Conservation (phyloP, 2,113 vertebrate species). For the Rana temporaria region DNA sequence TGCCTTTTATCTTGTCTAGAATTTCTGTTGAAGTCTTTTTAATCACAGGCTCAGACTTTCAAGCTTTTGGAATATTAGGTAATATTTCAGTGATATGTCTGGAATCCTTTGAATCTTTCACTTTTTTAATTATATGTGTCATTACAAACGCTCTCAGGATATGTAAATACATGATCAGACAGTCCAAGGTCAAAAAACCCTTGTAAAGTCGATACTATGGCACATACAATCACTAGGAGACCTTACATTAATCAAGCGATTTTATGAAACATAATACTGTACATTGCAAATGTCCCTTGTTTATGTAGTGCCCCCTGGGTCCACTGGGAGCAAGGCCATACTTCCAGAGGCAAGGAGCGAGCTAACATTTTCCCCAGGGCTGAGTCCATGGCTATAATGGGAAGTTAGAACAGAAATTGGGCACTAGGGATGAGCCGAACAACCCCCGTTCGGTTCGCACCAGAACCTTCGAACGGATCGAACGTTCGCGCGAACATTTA, state of each 20-base stretch:
- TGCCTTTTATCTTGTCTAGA: slow-evolving; percentile 38
- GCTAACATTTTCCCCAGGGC: too few relatives aligned
- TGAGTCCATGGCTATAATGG: too few relatives aligned
- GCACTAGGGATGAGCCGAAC: too few relatives aligned
- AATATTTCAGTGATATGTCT: slow-evolving; percentile 43
- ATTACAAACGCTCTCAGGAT: slow-evolving; percentile 53
- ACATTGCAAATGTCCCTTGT: background rate
- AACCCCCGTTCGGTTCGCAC: too few relatives aligned
- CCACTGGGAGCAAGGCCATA: too few relatives aligned
- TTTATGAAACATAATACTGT: background rate
- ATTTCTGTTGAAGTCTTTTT: slow-evolving; percentile 38
- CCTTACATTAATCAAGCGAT: background rate
- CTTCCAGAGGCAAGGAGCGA: too few relatives aligned
- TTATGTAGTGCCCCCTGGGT: too few relatives aligned
- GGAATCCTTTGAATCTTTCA: slow-evolving; percentile 43
- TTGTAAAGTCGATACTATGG: slow-evolving; percentile 29
- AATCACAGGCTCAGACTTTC: slow-evolving; percentile 43
- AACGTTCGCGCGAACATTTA: too few relatives aligned
- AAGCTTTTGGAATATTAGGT: slow-evolving; percentile 45
- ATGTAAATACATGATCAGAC: slow-evolving; percentile 45
- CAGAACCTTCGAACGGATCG: too few relatives aligned
- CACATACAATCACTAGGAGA: background rate
- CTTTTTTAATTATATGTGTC: slow-evolving; percentile 46
- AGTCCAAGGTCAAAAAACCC: slow-evolving; percentile 44
- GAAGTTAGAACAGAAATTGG: too few relatives aligned